Evolutionary conservation across 1,140 invertebrate species (phyloP).

Genomic region (Diabrotica virgifera): DNA sequence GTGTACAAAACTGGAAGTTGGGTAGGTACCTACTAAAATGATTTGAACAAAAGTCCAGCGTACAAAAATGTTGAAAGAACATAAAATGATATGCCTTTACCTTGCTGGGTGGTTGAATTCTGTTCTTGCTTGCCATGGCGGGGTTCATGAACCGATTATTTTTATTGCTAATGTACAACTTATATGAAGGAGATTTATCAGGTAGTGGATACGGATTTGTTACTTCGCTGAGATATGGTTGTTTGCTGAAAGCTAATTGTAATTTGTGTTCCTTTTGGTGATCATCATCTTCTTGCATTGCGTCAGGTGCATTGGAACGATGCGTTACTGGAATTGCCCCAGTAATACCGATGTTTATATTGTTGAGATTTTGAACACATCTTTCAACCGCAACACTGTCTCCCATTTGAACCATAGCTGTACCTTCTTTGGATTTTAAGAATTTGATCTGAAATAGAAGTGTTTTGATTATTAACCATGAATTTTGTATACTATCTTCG

Average conservation of each 20-base stretch:
- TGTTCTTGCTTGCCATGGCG: conserved; percentile 85
- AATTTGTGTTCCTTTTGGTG: conserved; percentile 49
- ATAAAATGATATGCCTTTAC: conserved; percentile 46
- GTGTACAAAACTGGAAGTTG: too few species aligned
- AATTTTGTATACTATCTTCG: too few species aligned
- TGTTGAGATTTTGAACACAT: conserved; percentile 92
- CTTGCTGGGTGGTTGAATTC: conserved; percentile 87
- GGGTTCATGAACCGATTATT: conserved; percentile 91
- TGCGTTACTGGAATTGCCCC: conserved; percentile 48
- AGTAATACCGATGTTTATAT: conserved; percentile 70
- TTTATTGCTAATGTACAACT: conserved; percentile 94
- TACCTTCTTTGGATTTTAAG: conserved; percentile 97
- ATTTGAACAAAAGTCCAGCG: too few species aligned
- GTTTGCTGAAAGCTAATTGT: conserved; percentile 84
- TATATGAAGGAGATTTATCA: conserved; percentile 95
- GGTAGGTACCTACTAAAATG: too few species aligned
- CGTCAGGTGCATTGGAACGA: conserved; percentile 35
- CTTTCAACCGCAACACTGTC: conserved; percentile 91
- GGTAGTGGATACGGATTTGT: conserved; percentile 92
- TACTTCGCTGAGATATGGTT: conserved; percentile 94
- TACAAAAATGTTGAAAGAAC: background rate
- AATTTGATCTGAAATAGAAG: conserved; percentile 84
- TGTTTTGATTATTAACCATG: too few species aligned
- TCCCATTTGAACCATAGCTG: conserved; percentile 99
- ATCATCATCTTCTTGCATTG: conserved; percentile 27